Evolutionary conservation across 2,113 vertebrate genomes (phyloP).

Genomic region (Polypterus senegalus): DNA sequence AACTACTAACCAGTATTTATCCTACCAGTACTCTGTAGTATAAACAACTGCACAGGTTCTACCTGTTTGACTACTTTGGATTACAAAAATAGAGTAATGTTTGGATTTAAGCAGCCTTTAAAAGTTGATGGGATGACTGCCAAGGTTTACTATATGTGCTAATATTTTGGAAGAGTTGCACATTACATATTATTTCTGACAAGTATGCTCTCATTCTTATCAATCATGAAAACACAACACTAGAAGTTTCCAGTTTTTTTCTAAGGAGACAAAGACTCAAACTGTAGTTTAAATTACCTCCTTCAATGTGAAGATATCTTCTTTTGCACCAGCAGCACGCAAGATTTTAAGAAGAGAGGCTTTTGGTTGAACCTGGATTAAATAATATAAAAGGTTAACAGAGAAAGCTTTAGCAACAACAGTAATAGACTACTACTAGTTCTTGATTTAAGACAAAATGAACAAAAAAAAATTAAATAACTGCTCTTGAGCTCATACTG

Average conservation of each 20-base stretch:
- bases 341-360: slow-evolving; percentile 75
- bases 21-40: no score
- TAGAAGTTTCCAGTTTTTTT: not conserved
- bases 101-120: no score
- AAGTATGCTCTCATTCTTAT: not conserved
- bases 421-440: no score
- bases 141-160: no score
- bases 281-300: slow-evolving; percentile 52
- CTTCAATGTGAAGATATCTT: slow-evolving; percentile 81
- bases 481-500: not conserved
- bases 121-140: no score
- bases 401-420: not conserved
- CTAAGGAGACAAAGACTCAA: no score
- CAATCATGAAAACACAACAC: not conserved
- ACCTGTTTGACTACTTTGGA: no score
- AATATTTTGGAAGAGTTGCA: not conserved
- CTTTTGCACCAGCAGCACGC: slow-evolving; percentile 77
- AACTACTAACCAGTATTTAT: no score
- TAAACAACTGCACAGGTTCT: no score
- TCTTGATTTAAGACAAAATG: no score
- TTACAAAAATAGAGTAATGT: no score
- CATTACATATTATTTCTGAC: not conserved
- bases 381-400: not conserved
- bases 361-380: slow-evolving; percentile 67
- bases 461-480: not conserved